phyloP scores from a whole-genome alignment of 1,140 invertebrate species.

The Drosophila trapezifrons region DNA sequence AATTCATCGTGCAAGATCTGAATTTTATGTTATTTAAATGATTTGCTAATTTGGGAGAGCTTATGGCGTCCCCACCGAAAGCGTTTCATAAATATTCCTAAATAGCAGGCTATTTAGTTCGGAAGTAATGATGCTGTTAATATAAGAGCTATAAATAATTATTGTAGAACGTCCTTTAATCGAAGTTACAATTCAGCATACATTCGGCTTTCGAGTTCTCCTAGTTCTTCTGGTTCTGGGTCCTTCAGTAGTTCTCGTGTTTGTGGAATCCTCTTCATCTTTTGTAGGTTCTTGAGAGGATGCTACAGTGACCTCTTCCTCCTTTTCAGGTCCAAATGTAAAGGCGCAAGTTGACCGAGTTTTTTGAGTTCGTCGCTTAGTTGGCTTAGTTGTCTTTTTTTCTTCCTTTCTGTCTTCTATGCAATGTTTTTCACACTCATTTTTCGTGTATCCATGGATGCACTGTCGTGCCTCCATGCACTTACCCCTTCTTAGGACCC shows the following conservation, averaged over 20 bases:
- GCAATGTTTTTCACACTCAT: slow-evolving; percentile 17
- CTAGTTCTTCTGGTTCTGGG: slow-evolving; percentile 12
- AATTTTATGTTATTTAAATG: slow-evolving; percentile 59
- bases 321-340: not conserved
- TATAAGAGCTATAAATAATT: no score
- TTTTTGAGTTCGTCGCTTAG: no score
- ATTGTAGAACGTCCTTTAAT: no score
- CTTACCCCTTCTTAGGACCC: slow-evolving; percentile 6
- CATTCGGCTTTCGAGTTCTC: not conserved
- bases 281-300: no score
- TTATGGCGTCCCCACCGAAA: slow-evolving; percentile 16
- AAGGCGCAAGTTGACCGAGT: no score
- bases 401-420: no score
- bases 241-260: no score
- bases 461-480: slow-evolving; percentile 35
- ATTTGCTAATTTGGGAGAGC: slow-evolving; percentile 61
- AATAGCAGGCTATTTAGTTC: slow-evolving; percentile 7
- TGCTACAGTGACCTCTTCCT: not conserved
- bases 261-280: no score
- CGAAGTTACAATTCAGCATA: no score
- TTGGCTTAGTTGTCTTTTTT: no score
- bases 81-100: slow-evolving; percentile 22
- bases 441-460: slow-evolving; percentile 12
- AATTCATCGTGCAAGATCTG: no score
- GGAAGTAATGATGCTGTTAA: no score